A percentile compares a stretch with the other conserved stretches of the same genome.
Evolutionary conservation across 2,888 invertebrate genomes (phyloP).

Genomic region (Liopterus haemorrhoidalis): DNA sequence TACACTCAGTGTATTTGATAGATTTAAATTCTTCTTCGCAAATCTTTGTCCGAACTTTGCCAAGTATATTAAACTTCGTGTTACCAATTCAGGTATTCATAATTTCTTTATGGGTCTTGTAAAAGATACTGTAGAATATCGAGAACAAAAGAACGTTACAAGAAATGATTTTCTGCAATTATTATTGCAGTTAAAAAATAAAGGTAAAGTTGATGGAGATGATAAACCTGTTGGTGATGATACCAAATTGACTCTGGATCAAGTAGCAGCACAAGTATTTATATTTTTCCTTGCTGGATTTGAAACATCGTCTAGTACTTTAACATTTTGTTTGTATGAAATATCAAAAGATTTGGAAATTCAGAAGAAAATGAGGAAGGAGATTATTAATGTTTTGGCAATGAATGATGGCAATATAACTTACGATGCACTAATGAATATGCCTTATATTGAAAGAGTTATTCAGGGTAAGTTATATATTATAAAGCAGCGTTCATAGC

Average conservation of each 20-base stretch:
- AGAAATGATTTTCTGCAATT: conserved; percentile 50
- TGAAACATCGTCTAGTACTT: conserved; percentile 46
- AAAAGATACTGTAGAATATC: conserved; percentile 40
- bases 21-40: conserved; percentile 14
- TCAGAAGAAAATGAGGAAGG: conserved; percentile 44
- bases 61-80: conserved; percentile 14
- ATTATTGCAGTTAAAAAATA: conserved; percentile 44
- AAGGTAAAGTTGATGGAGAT: conserved; percentile 28
- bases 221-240: conserved; percentile 22
- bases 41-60: conserved; percentile 8
- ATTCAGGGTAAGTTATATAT: conserved; percentile 40
- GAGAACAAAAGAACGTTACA: conserved; percentile 39
- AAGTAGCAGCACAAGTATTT: conserved; percentile 42
- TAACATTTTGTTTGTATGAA: conserved; percentile 43
- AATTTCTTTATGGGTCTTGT: conserved; percentile 35
- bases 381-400: conserved; percentile 39
- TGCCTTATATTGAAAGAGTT: conserved; percentile 47
- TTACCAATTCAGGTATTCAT: conserved; percentile 14
- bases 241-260: conserved; percentile 28
- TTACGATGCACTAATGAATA: conserved; percentile 44
- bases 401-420: conserved; percentile 40
- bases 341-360: conserved; percentile 43
- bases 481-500: too few relatives aligned
- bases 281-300: conserved; percentile 49
- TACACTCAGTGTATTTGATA: conserved; percentile 2